Percentiles rank a stretch among this genome's conserved stretches.
phyloP scores from a whole-genome alignment of 2,113 vertebrate species.

The crab-eating macaque (Macaca fascicularis) region DNA sequence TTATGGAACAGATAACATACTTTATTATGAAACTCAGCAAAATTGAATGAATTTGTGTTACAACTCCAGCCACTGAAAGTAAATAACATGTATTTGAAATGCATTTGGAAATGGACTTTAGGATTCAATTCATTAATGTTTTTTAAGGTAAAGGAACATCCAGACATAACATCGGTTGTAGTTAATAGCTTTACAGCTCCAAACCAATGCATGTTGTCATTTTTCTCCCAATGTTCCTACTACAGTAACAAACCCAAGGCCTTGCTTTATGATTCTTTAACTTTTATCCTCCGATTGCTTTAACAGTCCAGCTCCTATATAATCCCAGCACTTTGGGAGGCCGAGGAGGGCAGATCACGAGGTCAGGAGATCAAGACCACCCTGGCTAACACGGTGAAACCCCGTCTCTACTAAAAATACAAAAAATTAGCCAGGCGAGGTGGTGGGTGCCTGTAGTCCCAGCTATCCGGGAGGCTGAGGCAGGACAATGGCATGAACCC shows the following conservation, averaged over 20 bases:
- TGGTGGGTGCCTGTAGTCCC: too few relatives aligned
- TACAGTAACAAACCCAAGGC: not conserved
- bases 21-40: not conserved
- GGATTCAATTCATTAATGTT: not conserved
- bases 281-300: not conserved
- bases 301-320: not conserved
- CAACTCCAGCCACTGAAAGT: not conserved
- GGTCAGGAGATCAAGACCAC: too few relatives aligned
- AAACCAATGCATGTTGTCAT: not conserved
- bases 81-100: not conserved
- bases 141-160: not conserved
- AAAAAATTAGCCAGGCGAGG: too few relatives aligned
- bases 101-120: not conserved
- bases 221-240: not conserved
- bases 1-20: not conserved
- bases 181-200: not conserved
- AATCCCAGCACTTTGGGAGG: too few relatives aligned
- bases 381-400: too few relatives aligned
- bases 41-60: not conserved
- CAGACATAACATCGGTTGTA: not conserved
- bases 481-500: too few relatives aligned
- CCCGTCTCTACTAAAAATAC: too few relatives aligned
- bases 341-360: accelerated
- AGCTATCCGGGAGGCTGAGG: too few relatives aligned
- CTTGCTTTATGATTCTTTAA: not conserved